Base-by-base conservation (phyloP, 2,888 invertebrate species). In the Drosophila maculinotata region DNA sequence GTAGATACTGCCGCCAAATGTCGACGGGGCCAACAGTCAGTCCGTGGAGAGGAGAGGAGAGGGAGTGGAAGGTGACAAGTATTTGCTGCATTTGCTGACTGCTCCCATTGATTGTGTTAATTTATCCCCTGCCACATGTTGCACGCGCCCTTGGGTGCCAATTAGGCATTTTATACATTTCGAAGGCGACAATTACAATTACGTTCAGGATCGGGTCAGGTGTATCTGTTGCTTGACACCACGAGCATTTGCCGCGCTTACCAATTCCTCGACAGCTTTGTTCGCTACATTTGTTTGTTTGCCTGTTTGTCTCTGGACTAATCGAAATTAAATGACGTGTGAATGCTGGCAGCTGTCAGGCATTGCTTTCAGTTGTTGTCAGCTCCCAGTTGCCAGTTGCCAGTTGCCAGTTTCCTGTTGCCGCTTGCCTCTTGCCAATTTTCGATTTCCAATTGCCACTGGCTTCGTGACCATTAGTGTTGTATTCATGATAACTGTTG, bases 251-350 rank as follows among this genome's bases (percentile, higher is more conserved):
- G 48, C 60, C 62, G 62, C 65, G 72, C 53, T 69, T 67, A 76
- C 54, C 64, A 71, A 79, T 79, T 71, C 68, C 65, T 59, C 71
- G 75, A 65, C 66, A 74, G 74, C 69, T 78, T 63, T 57, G 51
- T 38, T 35, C 47, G 66, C 69, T 60, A 58, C 59, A 59, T 66
- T 62, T 59, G 56, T 53, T 48, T 64, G 63, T 53, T 62, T 63
- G 49, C 44, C 51, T 47, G 56, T 49, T 44, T 52, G 57, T 36
- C 66, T 56, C 41, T 39, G 67, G 68, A 84, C 90, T 90, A 90
- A 90, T 90, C 90, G 90, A 90, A 90, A 90, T 90, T 90, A 90
- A 90, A 90, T 90, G 90, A 90, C 89, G 90, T 90, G 90, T 90
- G 90, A 90, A 90, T 85, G 79, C 78, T 76, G 79, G 76, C 90